Evolutionary conservation across 2,888 invertebrate species (phyloP), one percentile per base, ranked within the genome.

Genomic region (Oxycera nigricornis): DNA sequence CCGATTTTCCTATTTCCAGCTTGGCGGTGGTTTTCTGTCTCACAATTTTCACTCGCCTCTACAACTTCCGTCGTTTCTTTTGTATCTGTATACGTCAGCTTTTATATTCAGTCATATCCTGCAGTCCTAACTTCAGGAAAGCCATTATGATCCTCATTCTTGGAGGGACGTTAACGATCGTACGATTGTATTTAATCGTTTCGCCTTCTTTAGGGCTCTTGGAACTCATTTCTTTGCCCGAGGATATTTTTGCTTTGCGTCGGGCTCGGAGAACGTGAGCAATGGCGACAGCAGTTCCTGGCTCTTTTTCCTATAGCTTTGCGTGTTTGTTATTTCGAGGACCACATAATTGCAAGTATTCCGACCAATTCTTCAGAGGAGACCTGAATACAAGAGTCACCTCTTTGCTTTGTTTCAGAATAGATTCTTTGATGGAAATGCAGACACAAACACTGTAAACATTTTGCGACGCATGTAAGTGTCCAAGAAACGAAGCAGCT

Each of bases 101-200:
- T 67, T 72, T 76, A 74, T 76, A 67, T 61, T 72, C 72, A 74
- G 46, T 52, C 72, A 72, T 76, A 76, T 72, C 67, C 67, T 72
- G 67, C 72, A 74, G 62, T 50, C 67, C 50, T 62, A 73, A 61
- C 62, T 73, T 73, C 68, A 52, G 73, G 76, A 73, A 72, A 39
- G 67, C 76, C 73, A 74, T 76, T 74, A 76, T 52, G 65, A 76
- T 46, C 68, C 68, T 46, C 73, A 41, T 70, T 55, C 31, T 72
- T 52, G 62, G 62, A 31, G 55, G 62, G 70, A 72, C 59, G 59
- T 65, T 76, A 74, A 74, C 76, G 61, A 67, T 68, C 52, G 74
- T 67, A 72, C 74, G 74, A 72, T 76, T 76, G 74, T 76, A 50
- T 67, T 76, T 76, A 76, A 76, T 76, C 74, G 76, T 72, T 76